phyloP scores from a whole-genome alignment of 2,888 invertebrate genomes.

The Euzophera pinguis region DNA sequence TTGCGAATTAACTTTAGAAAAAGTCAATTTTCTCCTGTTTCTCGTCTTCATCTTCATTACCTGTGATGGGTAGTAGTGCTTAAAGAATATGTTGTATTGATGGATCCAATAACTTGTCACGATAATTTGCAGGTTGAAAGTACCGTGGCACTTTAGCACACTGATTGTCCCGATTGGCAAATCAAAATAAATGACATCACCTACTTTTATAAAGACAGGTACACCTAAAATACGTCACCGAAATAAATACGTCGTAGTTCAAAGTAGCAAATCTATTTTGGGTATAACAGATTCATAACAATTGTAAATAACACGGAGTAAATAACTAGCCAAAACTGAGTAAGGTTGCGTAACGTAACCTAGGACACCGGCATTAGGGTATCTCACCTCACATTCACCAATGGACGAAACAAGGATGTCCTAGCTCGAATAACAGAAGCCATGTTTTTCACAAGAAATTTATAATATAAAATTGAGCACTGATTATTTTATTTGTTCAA shows the following conservation, averaged over 20 bases:
- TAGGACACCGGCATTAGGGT: slow-evolving; percentile 31
- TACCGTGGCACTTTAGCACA: background rate
- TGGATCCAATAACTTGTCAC: background rate
- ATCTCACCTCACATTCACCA: slow-evolving; percentile 58
- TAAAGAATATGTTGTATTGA: too few species aligned
- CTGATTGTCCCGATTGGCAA: too few species aligned
- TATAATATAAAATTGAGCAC: background rate
- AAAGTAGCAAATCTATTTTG: background rate
- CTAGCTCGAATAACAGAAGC: slow-evolving; percentile 51
- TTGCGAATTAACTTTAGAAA: too few species aligned
- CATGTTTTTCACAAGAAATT: slow-evolving; percentile 37
- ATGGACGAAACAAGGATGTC: slow-evolving; percentile 44
- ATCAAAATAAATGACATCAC: too few species aligned
- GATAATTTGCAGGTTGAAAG: background rate
- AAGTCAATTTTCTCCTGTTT: too few species aligned
- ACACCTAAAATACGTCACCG: too few species aligned
- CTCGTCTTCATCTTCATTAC: too few species aligned
- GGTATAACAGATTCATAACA: background rate
- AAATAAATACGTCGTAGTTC: background rate
- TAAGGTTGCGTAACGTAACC: slow-evolving; percentile 70
- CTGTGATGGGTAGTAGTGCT: too few species aligned
- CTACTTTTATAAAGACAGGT: too few species aligned
- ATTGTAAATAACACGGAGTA: background rate
- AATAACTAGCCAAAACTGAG: slow-evolving; percentile 11
- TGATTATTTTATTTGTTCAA: background rate